A percentile compares a stretch with the other conserved stretches of the same genome.
Conservation (phyloP, 2,888 invertebrate genomes). For the Patella depressa region DNA sequence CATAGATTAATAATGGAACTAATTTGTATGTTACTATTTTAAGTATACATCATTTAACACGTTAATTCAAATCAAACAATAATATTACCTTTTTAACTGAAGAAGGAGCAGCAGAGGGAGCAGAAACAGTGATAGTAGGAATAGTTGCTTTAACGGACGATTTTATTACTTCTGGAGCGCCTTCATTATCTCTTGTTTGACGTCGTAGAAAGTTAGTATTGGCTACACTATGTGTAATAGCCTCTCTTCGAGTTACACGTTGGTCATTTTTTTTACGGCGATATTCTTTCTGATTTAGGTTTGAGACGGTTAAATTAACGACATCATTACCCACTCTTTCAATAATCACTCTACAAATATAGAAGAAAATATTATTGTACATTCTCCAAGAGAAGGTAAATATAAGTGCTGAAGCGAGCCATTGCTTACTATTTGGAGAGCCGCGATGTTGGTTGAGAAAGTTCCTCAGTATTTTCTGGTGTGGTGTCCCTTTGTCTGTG, state of each 20-base stretch:
- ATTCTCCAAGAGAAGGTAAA: neutral
- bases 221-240: neutral
- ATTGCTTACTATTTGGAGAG: no score
- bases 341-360: conserved; percentile 46
- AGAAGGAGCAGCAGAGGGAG: neutral
- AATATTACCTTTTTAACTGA: no score
- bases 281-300: conserved; percentile 11
- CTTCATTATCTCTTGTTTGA: no score
- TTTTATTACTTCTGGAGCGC: neutral
- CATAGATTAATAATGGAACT: no score
- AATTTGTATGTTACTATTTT: no score
- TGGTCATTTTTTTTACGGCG: conserved; percentile 15
- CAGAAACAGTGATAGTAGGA: neutral
- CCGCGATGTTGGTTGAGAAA: no score
- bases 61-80: no score
- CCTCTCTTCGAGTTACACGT: neutral
- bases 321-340: conserved; percentile 50
- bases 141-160: conserved; percentile 8
- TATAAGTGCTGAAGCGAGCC: neutral
- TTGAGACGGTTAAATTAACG: conserved; percentile 41
- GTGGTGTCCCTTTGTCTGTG: no score
- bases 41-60: no score
- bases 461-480: no score
- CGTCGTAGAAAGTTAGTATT: no score
- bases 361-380: neutral